Evolutionary conservation across 2,113 vertebrate genomes (phyloP).

Genomic region (Cyanoliseus patagonus): DNA sequence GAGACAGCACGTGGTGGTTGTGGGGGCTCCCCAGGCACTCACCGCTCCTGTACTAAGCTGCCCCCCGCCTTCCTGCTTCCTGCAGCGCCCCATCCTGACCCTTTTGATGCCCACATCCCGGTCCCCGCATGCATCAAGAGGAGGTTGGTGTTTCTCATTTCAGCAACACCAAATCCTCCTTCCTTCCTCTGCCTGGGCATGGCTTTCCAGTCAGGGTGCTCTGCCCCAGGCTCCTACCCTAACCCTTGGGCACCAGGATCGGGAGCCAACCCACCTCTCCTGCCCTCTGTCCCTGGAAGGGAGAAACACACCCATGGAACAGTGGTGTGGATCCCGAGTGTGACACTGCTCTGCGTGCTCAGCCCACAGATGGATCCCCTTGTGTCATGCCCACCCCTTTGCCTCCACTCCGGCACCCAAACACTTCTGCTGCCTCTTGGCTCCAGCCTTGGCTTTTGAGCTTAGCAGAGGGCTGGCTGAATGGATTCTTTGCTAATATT

Average conservation of each 20-base stretch:
- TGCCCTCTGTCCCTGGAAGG: background rate
- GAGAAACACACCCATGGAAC: background rate
- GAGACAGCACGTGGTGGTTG: background rate
- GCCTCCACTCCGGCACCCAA: background rate
- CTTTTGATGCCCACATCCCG: fast-evolving
- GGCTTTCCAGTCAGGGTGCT: background rate
- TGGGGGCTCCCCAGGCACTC: background rate
- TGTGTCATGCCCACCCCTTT: background rate
- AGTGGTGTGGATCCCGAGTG: fast-evolving
- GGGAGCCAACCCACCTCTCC: background rate
- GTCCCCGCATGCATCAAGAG: too few relatives aligned
- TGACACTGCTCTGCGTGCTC: background rate
- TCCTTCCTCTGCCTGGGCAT: background rate
- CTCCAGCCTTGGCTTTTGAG: background rate
- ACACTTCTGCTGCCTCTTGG: background rate
- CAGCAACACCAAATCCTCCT: background rate
- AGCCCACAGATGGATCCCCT: background rate
- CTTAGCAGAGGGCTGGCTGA: background rate
- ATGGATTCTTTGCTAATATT: constrained; percentile 72
- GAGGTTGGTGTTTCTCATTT: background rate
- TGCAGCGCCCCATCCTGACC: background rate
- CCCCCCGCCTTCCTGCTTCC: background rate
- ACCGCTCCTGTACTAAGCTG: background rate
- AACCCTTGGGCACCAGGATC: background rate
- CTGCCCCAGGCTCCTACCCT: background rate